These are phyloP conservation scores for Ceratina australensis DNA, from an alignment of 1,140 invertebrate genomes.

Conservation along the genomic window DNA sequence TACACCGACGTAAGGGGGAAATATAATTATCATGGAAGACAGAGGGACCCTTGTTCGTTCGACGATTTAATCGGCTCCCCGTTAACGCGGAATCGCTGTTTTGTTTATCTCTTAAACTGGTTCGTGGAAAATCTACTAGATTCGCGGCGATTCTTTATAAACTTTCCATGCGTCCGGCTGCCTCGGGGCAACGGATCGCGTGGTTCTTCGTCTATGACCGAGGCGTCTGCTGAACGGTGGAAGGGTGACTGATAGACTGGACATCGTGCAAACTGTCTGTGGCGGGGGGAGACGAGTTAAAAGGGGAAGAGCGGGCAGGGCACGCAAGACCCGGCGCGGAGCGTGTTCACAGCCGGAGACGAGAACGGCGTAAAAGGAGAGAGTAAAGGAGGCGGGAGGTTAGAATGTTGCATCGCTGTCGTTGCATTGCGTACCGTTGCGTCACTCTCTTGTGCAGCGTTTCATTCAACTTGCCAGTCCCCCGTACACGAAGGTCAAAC, in stretches of 20 bases:
- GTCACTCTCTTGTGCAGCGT: constrained; percentile 69
- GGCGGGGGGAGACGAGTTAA: constrained; percentile 19
- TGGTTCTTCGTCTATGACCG: constrained; percentile 5
- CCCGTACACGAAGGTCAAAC: constrained; percentile 76
- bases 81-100: constrained; percentile 28
- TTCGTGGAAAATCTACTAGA: neutral
- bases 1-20: constrained; percentile 25
- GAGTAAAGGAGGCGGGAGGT: neutral
- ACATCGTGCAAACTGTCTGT: neutral
- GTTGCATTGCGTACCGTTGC: constrained; percentile 66
- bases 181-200: no score
- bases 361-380: constrained; percentile 12
- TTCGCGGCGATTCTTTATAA: no score
- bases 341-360: neutral
- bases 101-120: neutral
- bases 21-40: constrained; percentile 52
- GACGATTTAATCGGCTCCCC: constrained; percentile 17
- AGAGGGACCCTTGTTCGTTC: constrained; percentile 50
- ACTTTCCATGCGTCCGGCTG: no score
- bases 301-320: constrained; percentile 17
- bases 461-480: constrained; percentile 75
- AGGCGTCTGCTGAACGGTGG: constrained; percentile 5
- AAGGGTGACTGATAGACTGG: constrained; percentile 29
- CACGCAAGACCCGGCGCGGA: neutral
- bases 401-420: constrained; percentile 53